Base-by-base conservation (phyloP, 2,888 invertebrate genomes). In the Melanchra persicariae region DNA sequence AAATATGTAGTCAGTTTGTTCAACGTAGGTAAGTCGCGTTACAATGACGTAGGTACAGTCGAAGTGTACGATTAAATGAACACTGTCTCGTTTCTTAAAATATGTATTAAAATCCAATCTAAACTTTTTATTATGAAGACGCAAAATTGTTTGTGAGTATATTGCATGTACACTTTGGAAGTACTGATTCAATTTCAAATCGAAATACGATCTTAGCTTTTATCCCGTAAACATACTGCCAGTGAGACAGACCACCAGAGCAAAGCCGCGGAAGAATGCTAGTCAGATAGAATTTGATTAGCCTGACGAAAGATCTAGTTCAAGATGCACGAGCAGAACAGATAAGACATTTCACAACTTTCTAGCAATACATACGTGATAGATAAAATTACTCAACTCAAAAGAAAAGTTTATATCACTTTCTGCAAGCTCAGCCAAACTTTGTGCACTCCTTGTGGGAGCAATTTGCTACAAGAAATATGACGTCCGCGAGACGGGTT, bases 381-480 rank as follows among this genome's bases (percentile, higher is more conserved):
- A 10, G 24, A 52, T 34, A 26, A 43, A 12, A 47, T 15, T n/a
- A 52, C 58, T n/a, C n/a, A n/a, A 66, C 45, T 12, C 4, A 51
- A 77, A 43, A 73, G 15, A 37, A 51, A 57, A 62, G 52, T 59
- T 70, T 19, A 51, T 52, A 57, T 30, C 22, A 47, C 17, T 30
- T 43, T 12, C 10, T 43, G 43, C 19, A 79, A 80, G 59, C 69
- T 68, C 37, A 12, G 9, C 12, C 26, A 71, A 54, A 66, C 15
- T 72, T 63, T 63, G 43, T 55, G 51, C 60, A 63, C 43, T 74
- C n/a, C 45, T 73, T 55, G 45, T 47, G 52, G 47, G 45, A 47
- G 24, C 69, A 55, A 66, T 73, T 58, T 37, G 17, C 26, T 45
- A 30, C 22, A 65, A 69, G 57, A 70, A 66, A 67, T 59, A 73